Evolutionary conservation across 2,797 vertebrate genomes (phyloP), one percentile per base, ranked within the genome.

Genomic region (Cossypha polioptera): DNA sequence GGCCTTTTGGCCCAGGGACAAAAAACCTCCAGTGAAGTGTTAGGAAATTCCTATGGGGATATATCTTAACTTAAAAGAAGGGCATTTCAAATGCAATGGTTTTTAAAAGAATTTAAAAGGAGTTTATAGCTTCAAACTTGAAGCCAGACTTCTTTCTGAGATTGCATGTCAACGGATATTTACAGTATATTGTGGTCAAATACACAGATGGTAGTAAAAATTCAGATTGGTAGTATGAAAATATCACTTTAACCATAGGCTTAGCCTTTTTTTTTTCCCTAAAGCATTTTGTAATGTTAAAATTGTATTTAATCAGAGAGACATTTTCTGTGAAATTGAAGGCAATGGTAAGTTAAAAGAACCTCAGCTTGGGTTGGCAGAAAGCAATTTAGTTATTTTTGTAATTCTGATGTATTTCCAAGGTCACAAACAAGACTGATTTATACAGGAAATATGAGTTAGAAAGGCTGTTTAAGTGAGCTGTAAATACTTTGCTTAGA

Each of bases 371-470:
- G 61, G 68, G 20, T 16, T 94, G 53, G 33, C 36, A 66, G 89
- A 95, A 91, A 86, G 75, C 54, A 96, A 96, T 94, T 91, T 94
- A 77, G 58, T 48, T 92, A 91, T 94, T 95, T 95, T 47, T 91
- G 86, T 80, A 72, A 58, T 73, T 40, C 26, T 81, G 68, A 47
- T 94, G 15, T 89, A 86, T 68, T 83, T 83, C 78, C 94, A 92
- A 90, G 63, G 50, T 96, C 91, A 95, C 82, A 93, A 94, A 94
- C 36, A 69, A 93, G 68, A 93, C 73, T 87, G 59, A 93, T 96
- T 96, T 97, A 83, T 78, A 75, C 13, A 81, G 53, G 86, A 82
- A 86, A 82, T 90, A 87, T 72, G 74, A 66, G n/a, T 92, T 76
- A 75, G 78, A 94, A 93, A 93, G 31, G 25, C 59, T 93, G n/a